Conservation (phyloP, 2,888 invertebrate species). For the Meteorus colon region DNA sequence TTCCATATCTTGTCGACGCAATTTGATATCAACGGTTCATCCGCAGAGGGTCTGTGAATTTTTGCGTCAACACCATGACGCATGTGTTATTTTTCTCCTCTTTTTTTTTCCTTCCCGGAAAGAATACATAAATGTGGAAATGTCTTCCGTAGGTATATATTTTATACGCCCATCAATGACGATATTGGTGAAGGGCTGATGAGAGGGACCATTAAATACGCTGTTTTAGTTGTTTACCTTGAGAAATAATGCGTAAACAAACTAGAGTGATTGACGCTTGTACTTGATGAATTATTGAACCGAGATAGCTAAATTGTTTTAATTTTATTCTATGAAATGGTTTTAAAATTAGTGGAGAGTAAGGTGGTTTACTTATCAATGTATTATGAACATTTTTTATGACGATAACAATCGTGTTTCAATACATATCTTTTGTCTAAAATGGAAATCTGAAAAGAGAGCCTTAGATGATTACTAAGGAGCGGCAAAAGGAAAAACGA, state of each 20-base stretch:
- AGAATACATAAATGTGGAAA: not conserved
- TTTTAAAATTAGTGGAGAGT: too few species aligned
- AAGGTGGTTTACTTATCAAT: too few species aligned
- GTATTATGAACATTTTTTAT: not conserved
- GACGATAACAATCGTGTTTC: not conserved
- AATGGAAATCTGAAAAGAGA: not conserved
- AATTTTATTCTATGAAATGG: not conserved
- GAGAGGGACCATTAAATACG: not conserved
- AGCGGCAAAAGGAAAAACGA: not conserved
- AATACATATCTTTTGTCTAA: not conserved
- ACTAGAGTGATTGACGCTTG: not conserved
- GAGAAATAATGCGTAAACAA: constrained; percentile 1
- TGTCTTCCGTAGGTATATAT: not conserved
- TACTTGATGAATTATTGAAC: not conserved
- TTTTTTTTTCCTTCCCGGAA: not conserved
- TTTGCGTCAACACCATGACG: not conserved
- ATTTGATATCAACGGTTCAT: constrained; percentile 26
- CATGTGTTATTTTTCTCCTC: too few species aligned
- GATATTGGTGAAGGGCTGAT: not conserved
- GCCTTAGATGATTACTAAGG: not conserved
- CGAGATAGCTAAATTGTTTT: not conserved
- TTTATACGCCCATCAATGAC: not conserved
- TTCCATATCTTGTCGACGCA: constrained; percentile 1
- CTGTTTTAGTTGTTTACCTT: not conserved
- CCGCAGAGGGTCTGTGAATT: constrained; percentile 2